phyloP scores from a whole-genome alignment of 2,113 vertebrate genomes.

The Hipposideros armiger region DNA sequence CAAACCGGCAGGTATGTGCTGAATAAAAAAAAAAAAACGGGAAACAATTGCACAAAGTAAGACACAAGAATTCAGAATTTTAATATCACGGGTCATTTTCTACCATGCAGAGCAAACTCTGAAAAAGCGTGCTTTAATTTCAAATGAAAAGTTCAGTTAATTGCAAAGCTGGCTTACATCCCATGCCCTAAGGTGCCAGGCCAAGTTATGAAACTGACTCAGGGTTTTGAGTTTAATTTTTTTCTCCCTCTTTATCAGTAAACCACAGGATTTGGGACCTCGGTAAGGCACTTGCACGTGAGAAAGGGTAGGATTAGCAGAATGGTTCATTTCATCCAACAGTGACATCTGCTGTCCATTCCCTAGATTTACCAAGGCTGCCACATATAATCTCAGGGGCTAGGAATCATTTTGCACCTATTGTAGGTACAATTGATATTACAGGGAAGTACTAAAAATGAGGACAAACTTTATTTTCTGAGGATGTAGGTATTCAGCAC shows the following conservation, averaged over 20 bases:
- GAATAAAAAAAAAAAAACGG: not conserved
- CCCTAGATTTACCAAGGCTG: not conserved
- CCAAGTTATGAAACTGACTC: slow-evolving; percentile 53
- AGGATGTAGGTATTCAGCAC: not conserved
- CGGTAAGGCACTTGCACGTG: slow-evolving; percentile 9
- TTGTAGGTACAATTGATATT: not conserved
- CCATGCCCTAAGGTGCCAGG: slow-evolving; percentile 22
- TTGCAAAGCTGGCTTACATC: slow-evolving; percentile 31
- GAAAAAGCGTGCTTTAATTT: slow-evolving; percentile 61
- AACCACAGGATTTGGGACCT: slow-evolving; percentile 44
- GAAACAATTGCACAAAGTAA: not conserved
- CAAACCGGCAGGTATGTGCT: not conserved
- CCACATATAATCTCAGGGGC: not conserved
- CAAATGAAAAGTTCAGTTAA: slow-evolving; percentile 63
- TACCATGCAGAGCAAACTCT: not conserved
- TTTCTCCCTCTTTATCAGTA: slow-evolving; percentile 44
- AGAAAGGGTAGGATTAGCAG: not conserved
- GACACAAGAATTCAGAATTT: not conserved
- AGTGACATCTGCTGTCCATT: slow-evolving; percentile 77
- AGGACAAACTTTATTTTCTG: not conserved
- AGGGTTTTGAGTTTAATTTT: slow-evolving; percentile 24
- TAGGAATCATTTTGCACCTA: not conserved
- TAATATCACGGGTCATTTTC: not conserved
- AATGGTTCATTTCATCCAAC: slow-evolving; percentile 68
- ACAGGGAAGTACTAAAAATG: not conserved